Percentiles rank a stretch among this genome's conserved stretches.
Conservation (phyloP, 2,797 vertebrate genomes). For the Poecilia gillii region DNA sequence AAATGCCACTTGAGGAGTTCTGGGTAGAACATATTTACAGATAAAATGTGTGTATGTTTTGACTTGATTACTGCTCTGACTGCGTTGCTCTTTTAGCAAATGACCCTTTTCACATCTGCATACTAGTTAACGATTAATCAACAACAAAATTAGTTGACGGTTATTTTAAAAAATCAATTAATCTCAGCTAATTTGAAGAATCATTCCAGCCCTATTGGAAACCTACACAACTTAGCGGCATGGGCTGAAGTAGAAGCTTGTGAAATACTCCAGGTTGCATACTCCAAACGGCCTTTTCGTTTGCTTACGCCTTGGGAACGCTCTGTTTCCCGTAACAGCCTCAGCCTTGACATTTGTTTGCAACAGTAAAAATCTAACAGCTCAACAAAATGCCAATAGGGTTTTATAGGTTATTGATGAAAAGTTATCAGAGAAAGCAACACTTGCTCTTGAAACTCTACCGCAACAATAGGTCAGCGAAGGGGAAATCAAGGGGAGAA, state of each 20-base stretch:
- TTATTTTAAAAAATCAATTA: too few species aligned
- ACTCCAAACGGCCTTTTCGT: not conserved
- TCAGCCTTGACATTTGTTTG: conserved; percentile 8
- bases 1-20: too few species aligned
- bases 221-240: not conserved
- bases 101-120: too few species aligned
- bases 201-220: too few species aligned
- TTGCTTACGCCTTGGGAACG: not conserved
- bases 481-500: conserved; percentile 16
- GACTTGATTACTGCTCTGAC: too few species aligned
- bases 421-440: conserved; percentile 13
- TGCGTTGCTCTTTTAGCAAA: too few species aligned
- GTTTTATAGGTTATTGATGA: conserved; percentile 12
- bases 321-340: not conserved
- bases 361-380: conserved; percentile 23
- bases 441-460: conserved; percentile 25
- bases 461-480: conserved; percentile 18
- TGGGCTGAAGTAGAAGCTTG: not conserved
- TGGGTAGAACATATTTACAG: too few species aligned
- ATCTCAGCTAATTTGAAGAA: too few species aligned
- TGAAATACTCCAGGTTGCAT: not conserved
- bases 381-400: conserved; percentile 11
- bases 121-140: too few species aligned
- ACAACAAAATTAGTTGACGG: too few species aligned
- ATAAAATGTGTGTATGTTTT: too few species aligned